Evolutionary conservation across 2,113 vertebrate species (phyloP), one percentile per base, ranked within the genome.

Genomic region (Excalfactoria chinensis): DNA sequence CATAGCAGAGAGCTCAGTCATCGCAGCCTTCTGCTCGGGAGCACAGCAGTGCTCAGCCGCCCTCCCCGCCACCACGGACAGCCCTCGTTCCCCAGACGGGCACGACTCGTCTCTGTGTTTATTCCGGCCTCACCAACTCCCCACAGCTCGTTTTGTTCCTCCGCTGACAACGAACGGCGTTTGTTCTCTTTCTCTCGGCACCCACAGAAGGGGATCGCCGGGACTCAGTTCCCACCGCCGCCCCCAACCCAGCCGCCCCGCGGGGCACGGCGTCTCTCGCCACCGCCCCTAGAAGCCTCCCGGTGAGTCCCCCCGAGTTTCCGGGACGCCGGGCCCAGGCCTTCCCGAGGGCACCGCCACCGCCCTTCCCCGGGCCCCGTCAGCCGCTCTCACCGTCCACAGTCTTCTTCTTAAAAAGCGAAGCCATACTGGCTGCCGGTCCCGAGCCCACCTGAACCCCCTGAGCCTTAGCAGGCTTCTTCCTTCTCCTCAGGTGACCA

Each of bases 351-450:
- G 26, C 51, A 28, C 26, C 51, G 51, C 51, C 51, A 53, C 51
- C 51, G 14, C 51, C 51, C 51, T 28, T 26, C 51, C 51, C 51
- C 14, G 14, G 14, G 26, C 25, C 25, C 51, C 25, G 51, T 16
- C 14, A 14, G 26, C 51, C 14, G 26, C 51, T 25, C 51, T 99
- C 97, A 99, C 99, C 99, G 21, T 99, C 99, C 64, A 98, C 98
- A 5, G 99, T 99, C 96, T 99, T 99, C 98, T 99, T 99, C 98
- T 99, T 99, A 96, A 99, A 99, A 74, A 99, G 96, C 63, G 98
- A 99, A 73, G 98, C 98, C 99, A 99, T 99, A 89, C 70, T 74
- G 80, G 30, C 74, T 75, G 72, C 68, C n/a, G 34, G 17, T 53
- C 51, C 51, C 26, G 51, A 53, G 72, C 18, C 26, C 25, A 3